Conservation (phyloP, 1,140 invertebrate species). For the Gyrodactylus salaris region DNA sequence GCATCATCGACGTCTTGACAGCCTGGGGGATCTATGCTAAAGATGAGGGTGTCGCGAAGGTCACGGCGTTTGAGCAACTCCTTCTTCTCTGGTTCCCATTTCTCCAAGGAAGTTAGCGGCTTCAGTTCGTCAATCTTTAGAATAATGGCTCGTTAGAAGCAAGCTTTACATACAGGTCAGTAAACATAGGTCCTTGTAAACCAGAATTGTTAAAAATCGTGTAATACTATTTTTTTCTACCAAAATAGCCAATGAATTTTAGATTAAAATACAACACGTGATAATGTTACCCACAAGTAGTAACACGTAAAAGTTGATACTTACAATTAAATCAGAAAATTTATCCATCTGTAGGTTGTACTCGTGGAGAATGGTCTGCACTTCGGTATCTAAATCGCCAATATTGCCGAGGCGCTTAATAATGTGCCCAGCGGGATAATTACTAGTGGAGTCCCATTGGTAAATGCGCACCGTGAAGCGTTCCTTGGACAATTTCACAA, state of each 20-base stretch:
- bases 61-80: slow-evolving; percentile 12
- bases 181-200: no score
- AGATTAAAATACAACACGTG: no score
- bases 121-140: slow-evolving; percentile 15
- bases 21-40: slow-evolving; percentile 46
- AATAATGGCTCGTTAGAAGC: no score
- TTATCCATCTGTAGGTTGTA: slow-evolving; percentile 24
- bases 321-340: slow-evolving; percentile 11
- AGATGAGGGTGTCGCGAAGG: slow-evolving; percentile 12
- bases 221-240: no score
- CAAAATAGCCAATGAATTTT: no score
- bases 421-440: slow-evolving; percentile 24
- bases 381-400: slow-evolving; percentile 59
- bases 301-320: not conserved
- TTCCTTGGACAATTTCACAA: slow-evolving; percentile 14
- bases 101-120: slow-evolving; percentile 14
- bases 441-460: slow-evolving; percentile 18
- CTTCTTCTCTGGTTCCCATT: slow-evolving; percentile 10
- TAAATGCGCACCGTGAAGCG: slow-evolving; percentile 23
- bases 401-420: slow-evolving; percentile 19
- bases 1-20: slow-evolving; percentile 93
- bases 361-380: slow-evolving; percentile 59
- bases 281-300: not conserved
- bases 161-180: no score
- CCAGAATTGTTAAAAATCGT: no score